Evolutionary conservation across 30 jellyfish, hydroid and myxozoan genomes (phyloP), one percentile per base, ranked within the genome.

Genomic region (Nemopilema nomurai): DNA sequence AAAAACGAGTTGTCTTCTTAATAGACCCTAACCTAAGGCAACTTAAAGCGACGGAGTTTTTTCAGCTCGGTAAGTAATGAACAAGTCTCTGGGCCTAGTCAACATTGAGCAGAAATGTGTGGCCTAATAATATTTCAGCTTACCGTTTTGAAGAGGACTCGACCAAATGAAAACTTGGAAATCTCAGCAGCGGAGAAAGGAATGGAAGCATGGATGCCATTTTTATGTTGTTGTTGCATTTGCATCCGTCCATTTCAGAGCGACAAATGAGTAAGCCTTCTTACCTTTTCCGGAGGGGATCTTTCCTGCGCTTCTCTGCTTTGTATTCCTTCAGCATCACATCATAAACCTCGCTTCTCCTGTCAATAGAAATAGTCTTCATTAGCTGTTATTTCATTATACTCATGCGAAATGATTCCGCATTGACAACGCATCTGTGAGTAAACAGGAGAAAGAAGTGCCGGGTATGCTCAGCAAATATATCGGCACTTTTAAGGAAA

Each of bases 281-380:
- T 25, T 70, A 91, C 98, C 98, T 91, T 76, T 76, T 86, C 73
- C 96, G 76, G 31, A 51, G 76, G 29, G 98, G 92, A 31, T 75
- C 62, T 78, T 53, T 86, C 63, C 85, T 70, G 81, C 71, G 84
- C 26, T 77, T 91, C 19, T 82, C 98, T 27, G 88, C 98, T 80
- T 91, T 91, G 90, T 86, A 91, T 28, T 86, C 86, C 65, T 82
- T 89, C 57, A 91, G 74, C 98, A 91, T 91, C 27, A 57, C 89
- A 80, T 91, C 95, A 69, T 91, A 91, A 33, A 91, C 85, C 83
- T 91, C 98, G 53, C 82, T 65, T 63, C 67, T 85, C 23, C 93
- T 84, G 82, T 67, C 21, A 71, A 50, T 24, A 4, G 27, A 53
- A 17, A 28, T 41, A 41, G 9, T 13, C 13, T 41, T 3, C 6